Conservation (phyloP, 2,888 invertebrate species). For the Metellina segmentata region DNA sequence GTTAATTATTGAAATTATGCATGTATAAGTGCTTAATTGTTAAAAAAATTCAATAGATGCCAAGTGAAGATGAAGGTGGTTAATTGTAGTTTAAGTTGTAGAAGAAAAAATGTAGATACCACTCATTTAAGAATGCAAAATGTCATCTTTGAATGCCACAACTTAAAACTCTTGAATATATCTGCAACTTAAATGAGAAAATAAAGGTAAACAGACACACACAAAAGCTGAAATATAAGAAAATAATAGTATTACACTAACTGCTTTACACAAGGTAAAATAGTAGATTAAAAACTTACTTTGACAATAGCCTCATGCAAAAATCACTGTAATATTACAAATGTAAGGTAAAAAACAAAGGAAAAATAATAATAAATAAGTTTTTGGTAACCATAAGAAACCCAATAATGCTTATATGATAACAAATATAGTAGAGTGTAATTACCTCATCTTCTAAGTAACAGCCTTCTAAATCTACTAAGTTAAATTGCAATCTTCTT, state of each 20-base stretch:
- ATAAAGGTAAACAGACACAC: not conserved
- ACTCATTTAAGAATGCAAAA: not conserved
- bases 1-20: not conserved
- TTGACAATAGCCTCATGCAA: not conserved
- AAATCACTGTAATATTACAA: not conserved
- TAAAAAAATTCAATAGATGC: not conserved
- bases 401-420: not conserved
- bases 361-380: not conserved
- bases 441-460: conserved; percentile 87
- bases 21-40: not conserved
- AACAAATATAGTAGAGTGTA: conserved; percentile 1
- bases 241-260: not conserved
- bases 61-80: not conserved
- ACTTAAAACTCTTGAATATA: not conserved
- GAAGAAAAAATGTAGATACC: not conserved
- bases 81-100: not conserved
- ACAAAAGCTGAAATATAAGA: not conserved
- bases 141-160: not conserved
- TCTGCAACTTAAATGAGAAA: not conserved
- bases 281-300: not conserved
- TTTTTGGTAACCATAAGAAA: not conserved
- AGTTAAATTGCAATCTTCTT: conserved; percentile 87
- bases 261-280: not conserved
- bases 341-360: not conserved
- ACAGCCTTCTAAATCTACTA: conserved; percentile 86